Percentiles rank a stretch among this genome's conserved stretches.
Conservation (phyloP, 2,113 vertebrate species). For the Tychaedon coryphoeus region DNA sequence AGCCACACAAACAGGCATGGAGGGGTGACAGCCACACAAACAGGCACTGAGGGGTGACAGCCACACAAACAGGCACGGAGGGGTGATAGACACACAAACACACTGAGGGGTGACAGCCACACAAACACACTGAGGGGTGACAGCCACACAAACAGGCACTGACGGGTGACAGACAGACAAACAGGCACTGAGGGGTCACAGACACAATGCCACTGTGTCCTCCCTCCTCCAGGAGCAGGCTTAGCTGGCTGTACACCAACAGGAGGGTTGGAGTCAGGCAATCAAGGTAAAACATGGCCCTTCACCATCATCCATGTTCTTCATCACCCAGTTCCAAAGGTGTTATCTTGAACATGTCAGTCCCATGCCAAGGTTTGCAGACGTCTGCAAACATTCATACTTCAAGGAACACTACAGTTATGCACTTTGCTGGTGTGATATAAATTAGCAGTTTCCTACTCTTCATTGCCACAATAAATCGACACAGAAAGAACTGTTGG, state of each 20-base stretch:
- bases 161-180: not conserved
- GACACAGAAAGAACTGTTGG: slow-evolving; percentile 47
- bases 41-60: not conserved
- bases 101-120: too few relatives aligned
- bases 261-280: not conserved
- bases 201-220: not conserved
- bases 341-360: not conserved
- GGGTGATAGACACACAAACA: too few relatives aligned
- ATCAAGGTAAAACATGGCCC: not conserved
- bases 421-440: slow-evolving; percentile 34
- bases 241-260: not conserved
- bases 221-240: not conserved
- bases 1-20: too few relatives aligned
- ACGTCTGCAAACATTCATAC: slow-evolving; percentile 6
- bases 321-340: not conserved
- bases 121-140: not conserved
- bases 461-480: slow-evolving; percentile 60
- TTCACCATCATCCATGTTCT: not conserved
- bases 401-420: slow-evolving; percentile 24
- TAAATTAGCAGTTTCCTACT: slow-evolving; percentile 63
- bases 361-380: not conserved
- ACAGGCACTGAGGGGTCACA: not conserved
- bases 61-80: not conserved
- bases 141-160: not conserved
- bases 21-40: not conserved